Evolutionary conservation across 2,113 vertebrate species (phyloP).

Genomic region (Ophthalmolycus amberensis): DNA sequence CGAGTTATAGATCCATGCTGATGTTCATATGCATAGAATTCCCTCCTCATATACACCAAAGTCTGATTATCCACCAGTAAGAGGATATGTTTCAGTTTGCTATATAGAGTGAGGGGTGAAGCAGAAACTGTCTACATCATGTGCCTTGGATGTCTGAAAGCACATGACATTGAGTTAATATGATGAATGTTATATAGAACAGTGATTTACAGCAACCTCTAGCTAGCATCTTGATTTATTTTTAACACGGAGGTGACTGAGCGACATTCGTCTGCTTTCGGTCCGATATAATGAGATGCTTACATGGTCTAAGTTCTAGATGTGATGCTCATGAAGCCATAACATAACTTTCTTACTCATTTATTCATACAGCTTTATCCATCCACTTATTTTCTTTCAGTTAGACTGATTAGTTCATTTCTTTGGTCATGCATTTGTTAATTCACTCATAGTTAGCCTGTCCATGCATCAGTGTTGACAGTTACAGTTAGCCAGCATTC

Average conservation of each 20-base stretch:
- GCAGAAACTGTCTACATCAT: constrained; percentile 17
- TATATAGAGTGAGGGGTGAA: neutral
- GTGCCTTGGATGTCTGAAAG: constrained; percentile 35
- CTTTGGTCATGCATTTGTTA: constrained; percentile 3
- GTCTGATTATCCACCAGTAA: constrained; percentile 34
- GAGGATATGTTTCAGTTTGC: constrained; percentile 14
- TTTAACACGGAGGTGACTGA: constrained; percentile 40
- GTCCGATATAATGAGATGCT: constrained; percentile 22
- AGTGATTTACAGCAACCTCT: constrained; percentile 37
- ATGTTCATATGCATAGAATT: constrained; percentile 37
- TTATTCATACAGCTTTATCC: constrained; percentile 26
- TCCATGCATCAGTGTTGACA: constrained; percentile 3
- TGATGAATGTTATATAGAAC: constrained; percentile 28
- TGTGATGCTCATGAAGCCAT: constrained; percentile 3
- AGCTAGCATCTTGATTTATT: constrained; percentile 46
- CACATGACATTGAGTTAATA: constrained; percentile 18
- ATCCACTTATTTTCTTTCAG: constrained; percentile 12
- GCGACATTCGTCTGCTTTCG: constrained; percentile 4
- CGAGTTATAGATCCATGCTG: constrained; percentile 47
- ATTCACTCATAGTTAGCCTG: constrained; percentile 9
- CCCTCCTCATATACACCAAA: neutral
- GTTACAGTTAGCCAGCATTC: neutral
- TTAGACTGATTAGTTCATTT: constrained; percentile 10
- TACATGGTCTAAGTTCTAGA: constrained; percentile 4
- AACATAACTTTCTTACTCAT: constrained; percentile 20